Evolutionary conservation across 2,113 vertebrate genomes (phyloP).

Genomic region (Osmerus mordax): DNA sequence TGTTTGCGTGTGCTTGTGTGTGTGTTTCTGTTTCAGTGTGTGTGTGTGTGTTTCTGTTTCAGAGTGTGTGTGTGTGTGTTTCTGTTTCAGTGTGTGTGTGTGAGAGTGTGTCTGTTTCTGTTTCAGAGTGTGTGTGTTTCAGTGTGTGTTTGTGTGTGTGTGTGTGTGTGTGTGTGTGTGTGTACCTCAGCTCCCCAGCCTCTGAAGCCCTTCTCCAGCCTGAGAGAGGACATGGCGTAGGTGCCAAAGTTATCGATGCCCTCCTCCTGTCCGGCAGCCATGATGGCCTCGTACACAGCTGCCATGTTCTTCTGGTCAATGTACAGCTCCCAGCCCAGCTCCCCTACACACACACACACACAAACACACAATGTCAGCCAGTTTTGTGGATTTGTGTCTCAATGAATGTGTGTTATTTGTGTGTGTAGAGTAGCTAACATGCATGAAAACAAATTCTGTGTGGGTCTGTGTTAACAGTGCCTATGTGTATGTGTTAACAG

Average conservation of each 20-base stretch:
- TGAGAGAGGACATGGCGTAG: conserved; percentile 85
- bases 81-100: not conserved
- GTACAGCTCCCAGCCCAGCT: conserved; percentile 97
- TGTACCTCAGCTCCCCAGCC: conserved; percentile 96
- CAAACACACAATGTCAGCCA: not conserved
- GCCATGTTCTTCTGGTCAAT: conserved; percentile 79
- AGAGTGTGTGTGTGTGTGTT: not conserved
- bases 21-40: not conserved
- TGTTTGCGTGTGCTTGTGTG: too few species aligned
- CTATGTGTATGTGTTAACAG: not conserved
- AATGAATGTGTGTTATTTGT: too few species aligned
- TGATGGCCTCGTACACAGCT: conserved; percentile 77
- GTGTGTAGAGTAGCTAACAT: too few species aligned
- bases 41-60: not conserved
- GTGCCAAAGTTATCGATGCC: conserved; percentile 92
- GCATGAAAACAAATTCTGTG: not conserved
- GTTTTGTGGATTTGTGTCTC: too few species aligned
- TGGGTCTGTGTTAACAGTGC: not conserved
- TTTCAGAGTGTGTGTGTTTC: too few species aligned
- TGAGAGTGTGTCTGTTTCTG: not conserved
- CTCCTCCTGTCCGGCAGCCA: conserved; percentile 88
- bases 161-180: conserved; percentile 4
- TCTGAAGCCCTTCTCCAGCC: conserved; percentile 94
- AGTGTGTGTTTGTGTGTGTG: not conserved
- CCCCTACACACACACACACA: conserved; percentile 71